Evolutionary conservation across 2,797 vertebrate species (phyloP), one percentile per base, ranked within the genome.

Genomic region (Heterohyrax brucei): DNA sequence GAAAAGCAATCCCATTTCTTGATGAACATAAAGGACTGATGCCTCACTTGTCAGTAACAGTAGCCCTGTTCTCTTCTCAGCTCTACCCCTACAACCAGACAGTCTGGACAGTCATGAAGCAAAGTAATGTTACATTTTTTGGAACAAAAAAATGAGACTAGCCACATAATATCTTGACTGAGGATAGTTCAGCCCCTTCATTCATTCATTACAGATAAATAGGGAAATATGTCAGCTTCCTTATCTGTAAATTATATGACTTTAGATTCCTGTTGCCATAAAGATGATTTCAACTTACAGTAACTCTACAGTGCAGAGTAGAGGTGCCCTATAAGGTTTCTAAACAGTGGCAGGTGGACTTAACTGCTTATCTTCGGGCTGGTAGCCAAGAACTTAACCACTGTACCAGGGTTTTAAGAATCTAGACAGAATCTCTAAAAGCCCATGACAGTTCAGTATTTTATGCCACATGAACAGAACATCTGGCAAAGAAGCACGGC

Each of bases 231-330:
- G 8, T 84, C n/a, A 44, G 30, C 24, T 81, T 91, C 7, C 14
- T 89, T 53, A 76, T 78, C 18, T 94, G 39, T 78, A 83, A 96
- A 73, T 83, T 24, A 75, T 59, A 95, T 78, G 73, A n/a, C 53
- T 87, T 93, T 91, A 95, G 53, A 56, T 56, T 53, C 13, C 53
- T 56, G 53, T 56, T 56, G 53, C 53, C 53, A 16, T 56, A 14
- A 12, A 56, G 53, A 14, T 16, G 10, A 56, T 56, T 56, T 16
- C 13, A 16, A 56, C 53, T 56, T 16, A 56, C 18, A 56, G 53
- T 16, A 56, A 56, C 53, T 16, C 10, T 56, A 56, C 18, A 56
- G 53, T 12, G 18, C 10, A 56, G 53, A 56, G 53, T 56, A 56
- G 53, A 56, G 18, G 13, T 14, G 12, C 13, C 12, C 13, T 13